Conservation (phyloP, 1,140 invertebrate species). For the Xylocopa sonorina region DNA sequence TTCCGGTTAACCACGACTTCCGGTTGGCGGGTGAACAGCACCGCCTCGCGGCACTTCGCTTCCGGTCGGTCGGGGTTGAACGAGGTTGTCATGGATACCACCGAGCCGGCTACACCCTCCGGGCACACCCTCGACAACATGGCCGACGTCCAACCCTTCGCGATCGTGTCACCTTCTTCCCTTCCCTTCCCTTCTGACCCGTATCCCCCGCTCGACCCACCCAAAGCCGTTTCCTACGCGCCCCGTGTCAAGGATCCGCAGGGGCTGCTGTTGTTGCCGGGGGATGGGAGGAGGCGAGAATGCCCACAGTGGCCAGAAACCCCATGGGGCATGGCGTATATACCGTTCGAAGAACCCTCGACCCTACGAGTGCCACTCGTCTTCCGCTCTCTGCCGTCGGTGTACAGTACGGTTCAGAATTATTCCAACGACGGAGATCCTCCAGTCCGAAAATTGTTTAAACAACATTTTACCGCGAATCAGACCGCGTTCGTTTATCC, state of each 20-base stretch:
- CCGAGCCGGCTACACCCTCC: slow-evolving; percentile 70
- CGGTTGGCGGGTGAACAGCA: slow-evolving; percentile 59
- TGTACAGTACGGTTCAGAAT: not conserved
- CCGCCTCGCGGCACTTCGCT: slow-evolving; percentile 50
- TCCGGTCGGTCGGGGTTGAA: slow-evolving; percentile 70
- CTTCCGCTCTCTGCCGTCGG: slow-evolving; percentile 27
- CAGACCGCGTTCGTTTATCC: no score
- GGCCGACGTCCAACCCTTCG: slow-evolving; percentile 63
- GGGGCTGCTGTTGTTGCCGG: slow-evolving; percentile 22
- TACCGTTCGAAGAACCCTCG: slow-evolving; percentile 58
- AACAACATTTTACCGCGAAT: no score
- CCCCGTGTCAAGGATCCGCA: slow-evolving; percentile 48
- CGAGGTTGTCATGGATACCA: slow-evolving; percentile 72
- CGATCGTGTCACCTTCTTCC: slow-evolving; percentile 7
- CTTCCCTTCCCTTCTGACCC: slow-evolving; percentile 4
- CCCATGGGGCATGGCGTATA: slow-evolving; percentile 60
- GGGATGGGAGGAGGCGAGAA: slow-evolving; percentile 45
- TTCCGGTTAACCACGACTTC: slow-evolving; percentile 62
- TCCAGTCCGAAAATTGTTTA: no score
- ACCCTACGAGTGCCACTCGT: slow-evolving; percentile 67
- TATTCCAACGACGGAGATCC: slow-evolving; percentile 9
- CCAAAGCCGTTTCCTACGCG: slow-evolving; percentile 6
- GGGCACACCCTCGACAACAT: slow-evolving; percentile 75
- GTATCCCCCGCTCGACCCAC: slow-evolving; percentile 29
- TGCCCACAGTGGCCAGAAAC: slow-evolving; percentile 51